Conservation (phyloP, 2,888 invertebrate genomes). For the Agrochola lychnidis region DNA sequence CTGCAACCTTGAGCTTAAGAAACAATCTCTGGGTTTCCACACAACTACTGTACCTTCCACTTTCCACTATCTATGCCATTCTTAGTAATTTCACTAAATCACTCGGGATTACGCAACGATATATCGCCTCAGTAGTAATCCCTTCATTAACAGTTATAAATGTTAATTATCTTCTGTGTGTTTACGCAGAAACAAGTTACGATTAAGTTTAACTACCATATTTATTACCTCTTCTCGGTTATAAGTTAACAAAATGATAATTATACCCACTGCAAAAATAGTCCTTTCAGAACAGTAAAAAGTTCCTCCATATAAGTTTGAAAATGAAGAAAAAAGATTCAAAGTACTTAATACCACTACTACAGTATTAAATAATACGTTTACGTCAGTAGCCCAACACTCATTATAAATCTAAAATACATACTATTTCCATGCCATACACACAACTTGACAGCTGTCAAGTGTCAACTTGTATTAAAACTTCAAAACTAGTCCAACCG, state of each 20-base stretch:
- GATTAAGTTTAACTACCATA: conserved; percentile 6
- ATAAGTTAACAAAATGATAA: neutral
- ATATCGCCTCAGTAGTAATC: conserved; percentile 19
- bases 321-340: neutral
- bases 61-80: neutral
- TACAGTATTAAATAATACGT: neutral
- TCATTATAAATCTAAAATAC: conserved; percentile 6
- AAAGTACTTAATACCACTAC: too few relatives aligned
- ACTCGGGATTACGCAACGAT: conserved; percentile 8
- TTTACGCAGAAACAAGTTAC: conserved; percentile 17
- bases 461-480: conserved; percentile 45
- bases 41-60: neutral
- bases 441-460: conserved; percentile 44
- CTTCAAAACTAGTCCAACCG: conserved; percentile 32
- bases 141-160: conserved; percentile 28
- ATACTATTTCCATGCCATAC: neutral
- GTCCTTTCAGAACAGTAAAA: neutral
- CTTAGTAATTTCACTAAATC: conserved; percentile 25
- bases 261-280: neutral
- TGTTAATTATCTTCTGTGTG: conserved; percentile 31
- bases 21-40: neutral
- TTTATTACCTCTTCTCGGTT: neutral
- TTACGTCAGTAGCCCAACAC: neutral
- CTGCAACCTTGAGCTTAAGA: neutral
- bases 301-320: neutral